phyloP scores from a whole-genome alignment of 2,113 vertebrate species.

The Sphyrna mokarran region DNA sequence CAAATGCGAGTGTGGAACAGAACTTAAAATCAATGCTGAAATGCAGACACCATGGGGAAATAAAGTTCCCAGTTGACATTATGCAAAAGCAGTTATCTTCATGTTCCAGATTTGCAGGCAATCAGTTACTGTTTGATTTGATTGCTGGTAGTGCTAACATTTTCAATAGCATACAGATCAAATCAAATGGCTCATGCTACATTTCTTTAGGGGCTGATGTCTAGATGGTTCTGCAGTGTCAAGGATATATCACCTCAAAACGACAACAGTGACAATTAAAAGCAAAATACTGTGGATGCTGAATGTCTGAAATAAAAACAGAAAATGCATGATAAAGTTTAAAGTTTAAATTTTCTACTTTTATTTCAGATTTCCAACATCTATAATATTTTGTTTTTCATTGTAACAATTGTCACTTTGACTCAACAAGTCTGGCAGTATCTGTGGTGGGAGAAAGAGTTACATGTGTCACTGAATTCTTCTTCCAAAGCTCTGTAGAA shows the following conservation, averaged over 20 bases:
- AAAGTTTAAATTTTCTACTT: no score
- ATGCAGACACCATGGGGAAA: no score
- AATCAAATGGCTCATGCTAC: neutral
- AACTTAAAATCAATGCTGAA: neutral
- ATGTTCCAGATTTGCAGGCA: neutral
- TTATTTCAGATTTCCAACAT: no score
- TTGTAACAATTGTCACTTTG: no score
- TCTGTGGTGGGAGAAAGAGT: no score
- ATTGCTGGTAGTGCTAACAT: neutral
- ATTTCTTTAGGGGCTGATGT: neutral
- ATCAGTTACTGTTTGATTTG: constrained; percentile 10
- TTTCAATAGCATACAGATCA: neutral
- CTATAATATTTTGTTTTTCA: no score
- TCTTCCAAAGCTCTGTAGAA: no score
- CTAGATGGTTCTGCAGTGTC: neutral
- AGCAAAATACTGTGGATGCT: no score
- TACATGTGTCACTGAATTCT: no score
- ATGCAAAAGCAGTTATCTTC: neutral
- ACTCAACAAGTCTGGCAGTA: no score
- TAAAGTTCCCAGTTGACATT: neutral
- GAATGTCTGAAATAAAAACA: no score
- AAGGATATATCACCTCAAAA: neutral
- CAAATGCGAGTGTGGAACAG: neutral
- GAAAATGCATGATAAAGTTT: no score
- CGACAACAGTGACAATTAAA: neutral